Conservation (phyloP, 2,888 invertebrate genomes). For the Drosophila lutescens region DNA sequence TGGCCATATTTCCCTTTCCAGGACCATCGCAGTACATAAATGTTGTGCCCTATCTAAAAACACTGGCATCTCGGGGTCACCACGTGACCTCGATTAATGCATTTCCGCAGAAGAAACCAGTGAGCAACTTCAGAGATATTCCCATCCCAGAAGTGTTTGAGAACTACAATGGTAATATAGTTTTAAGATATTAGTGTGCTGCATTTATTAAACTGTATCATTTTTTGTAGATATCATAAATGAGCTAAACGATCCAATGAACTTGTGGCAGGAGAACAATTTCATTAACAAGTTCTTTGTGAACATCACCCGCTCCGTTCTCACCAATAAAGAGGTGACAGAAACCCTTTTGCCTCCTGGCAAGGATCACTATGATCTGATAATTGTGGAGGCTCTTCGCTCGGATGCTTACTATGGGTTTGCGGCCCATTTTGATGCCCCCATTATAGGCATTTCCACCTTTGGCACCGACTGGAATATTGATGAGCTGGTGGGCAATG, state of each 20-base stretch:
- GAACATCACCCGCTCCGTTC: constrained; percentile 32
- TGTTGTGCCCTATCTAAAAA: constrained; percentile 74
- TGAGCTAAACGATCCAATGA: background rate
- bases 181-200: too few relatives aligned
- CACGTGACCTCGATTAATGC: constrained; percentile 81
- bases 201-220: background rate
- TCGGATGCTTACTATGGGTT: constrained; percentile 82
- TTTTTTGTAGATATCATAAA: constrained; percentile 51
- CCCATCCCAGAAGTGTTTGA: constrained; percentile 52
- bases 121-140: constrained; percentile 79
- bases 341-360: constrained; percentile 67
- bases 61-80: constrained; percentile 82
- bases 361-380: constrained; percentile 78
- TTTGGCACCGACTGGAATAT: constrained; percentile 75
- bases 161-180: constrained; percentile 53
- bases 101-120: constrained; percentile 74
- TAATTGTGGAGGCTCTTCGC: constrained; percentile 79
- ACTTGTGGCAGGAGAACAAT: constrained; percentile 55
- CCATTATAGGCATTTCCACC: constrained; percentile 76
- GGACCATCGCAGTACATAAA: constrained; percentile 81
- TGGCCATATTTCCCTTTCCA: constrained; percentile 74
- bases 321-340: constrained; percentile 60
- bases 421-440: constrained; percentile 77
- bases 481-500: constrained; percentile 76
- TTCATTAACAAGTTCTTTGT: constrained; percentile 46